A percentile compares a stretch with the other conserved stretches of the same genome.
These are phyloP conservation scores for Nycticorax nycticorax DNA, from an alignment of 2,113 vertebrate species.

Conservation along the genomic window DNA sequence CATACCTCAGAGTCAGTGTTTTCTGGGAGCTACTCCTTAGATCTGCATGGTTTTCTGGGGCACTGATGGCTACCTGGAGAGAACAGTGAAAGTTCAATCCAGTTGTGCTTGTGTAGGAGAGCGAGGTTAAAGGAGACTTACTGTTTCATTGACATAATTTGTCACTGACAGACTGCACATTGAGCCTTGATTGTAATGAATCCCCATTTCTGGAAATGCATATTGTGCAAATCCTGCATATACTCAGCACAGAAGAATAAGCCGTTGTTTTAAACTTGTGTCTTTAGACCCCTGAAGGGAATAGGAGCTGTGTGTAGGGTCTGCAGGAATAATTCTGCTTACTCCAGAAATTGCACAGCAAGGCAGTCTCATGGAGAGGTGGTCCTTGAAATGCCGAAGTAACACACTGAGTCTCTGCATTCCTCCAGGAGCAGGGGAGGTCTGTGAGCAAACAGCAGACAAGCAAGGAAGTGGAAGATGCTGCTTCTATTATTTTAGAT, in stretches of 20 bases:
- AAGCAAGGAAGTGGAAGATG: background rate
- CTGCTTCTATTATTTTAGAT: slow-evolving; percentile 3
- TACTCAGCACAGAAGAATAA: background rate
- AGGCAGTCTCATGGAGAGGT: background rate
- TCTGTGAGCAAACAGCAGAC: background rate
- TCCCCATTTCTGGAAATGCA: background rate
- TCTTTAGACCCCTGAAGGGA: background rate
- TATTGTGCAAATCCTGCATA: background rate
- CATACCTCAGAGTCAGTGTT: background rate
- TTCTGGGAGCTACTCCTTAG: background rate
- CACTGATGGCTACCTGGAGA: background rate
- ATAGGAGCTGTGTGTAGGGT: background rate
- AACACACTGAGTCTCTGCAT: background rate
- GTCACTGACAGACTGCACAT: background rate
- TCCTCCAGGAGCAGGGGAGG: background rate
- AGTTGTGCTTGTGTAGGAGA: background rate
- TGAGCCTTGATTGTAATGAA: background rate
- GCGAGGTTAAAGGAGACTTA: background rate
- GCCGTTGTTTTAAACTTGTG: background rate
- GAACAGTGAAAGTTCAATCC: background rate
- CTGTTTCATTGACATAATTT: background rate
- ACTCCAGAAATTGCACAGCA: background rate
- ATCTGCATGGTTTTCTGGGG: background rate
- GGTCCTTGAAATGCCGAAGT: background rate
- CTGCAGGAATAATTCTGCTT: background rate